phyloP scores from a whole-genome alignment of 2,113 vertebrate species.

The Cnemophilus loriae region DNA sequence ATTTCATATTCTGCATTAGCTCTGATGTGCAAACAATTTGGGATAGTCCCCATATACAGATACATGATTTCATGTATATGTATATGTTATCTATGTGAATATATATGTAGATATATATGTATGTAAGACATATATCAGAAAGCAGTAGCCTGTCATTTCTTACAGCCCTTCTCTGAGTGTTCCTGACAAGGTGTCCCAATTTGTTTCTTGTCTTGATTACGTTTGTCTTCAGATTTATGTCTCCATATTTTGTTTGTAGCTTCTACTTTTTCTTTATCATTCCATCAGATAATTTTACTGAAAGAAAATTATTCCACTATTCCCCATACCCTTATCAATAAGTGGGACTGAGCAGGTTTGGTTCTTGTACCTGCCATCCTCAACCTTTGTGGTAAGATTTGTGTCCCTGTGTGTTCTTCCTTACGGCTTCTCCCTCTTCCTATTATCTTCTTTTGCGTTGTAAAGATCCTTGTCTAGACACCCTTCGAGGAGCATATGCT shows the following conservation, averaged over 20 bases:
- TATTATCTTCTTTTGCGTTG: accelerated
- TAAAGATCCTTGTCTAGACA: background rate
- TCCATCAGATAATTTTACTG: background rate
- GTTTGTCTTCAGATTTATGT: background rate
- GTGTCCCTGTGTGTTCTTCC: background rate
- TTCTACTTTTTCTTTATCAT: background rate
- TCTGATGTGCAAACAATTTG: background rate
- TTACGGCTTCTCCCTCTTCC: background rate
- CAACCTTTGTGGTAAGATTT: background rate
- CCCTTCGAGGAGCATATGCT: background rate
- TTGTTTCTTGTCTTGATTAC: background rate
- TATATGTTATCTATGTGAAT: background rate
- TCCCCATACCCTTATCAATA: background rate
- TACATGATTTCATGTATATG: background rate
- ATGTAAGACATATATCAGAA: background rate
- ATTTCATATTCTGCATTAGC: background rate
- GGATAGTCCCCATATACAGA: background rate
- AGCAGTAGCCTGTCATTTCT: background rate
- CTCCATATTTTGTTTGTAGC: background rate
- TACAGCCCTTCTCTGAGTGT: background rate
- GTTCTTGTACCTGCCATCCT: background rate
- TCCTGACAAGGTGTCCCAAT: background rate
- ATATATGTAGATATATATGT: background rate
- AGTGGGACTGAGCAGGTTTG: background rate
- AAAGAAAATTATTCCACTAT: background rate